A percentile compares a stretch with the other conserved stretches of the same genome.
Conservation (phyloP, 2,113 vertebrate species). For the Brachyistius frenatus region DNA sequence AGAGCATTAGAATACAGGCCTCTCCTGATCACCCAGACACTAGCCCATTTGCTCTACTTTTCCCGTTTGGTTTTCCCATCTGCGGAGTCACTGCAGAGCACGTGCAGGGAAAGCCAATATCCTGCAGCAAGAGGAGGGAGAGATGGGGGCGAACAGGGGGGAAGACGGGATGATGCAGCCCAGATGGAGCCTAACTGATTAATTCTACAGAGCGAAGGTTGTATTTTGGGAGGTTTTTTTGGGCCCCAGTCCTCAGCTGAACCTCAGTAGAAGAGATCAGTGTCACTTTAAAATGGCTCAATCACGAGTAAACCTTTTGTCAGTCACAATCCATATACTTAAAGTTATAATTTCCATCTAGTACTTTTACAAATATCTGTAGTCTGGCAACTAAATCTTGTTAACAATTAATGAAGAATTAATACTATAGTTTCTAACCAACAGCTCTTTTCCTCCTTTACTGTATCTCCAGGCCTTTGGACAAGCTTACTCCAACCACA, state of each 20-base stretch:
- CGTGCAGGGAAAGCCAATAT: conserved; percentile 51
- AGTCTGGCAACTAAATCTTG: not conserved
- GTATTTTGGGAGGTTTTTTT: conserved; percentile 50
- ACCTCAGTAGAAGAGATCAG: conserved; percentile 30
- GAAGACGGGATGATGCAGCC: conserved; percentile 52
- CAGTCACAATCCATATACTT: not conserved
- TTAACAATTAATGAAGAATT: not conserved
- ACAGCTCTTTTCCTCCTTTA: not conserved
- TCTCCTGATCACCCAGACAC: conserved; percentile 52
- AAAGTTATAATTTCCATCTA: not conserved
- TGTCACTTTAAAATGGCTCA: conserved; percentile 34
- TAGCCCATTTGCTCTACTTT: conserved; percentile 72
- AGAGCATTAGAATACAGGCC: conserved; percentile 65
- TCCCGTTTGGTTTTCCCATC: conserved; percentile 64
- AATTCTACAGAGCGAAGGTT: conserved; percentile 41
- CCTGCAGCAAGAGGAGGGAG: conserved; percentile 45
- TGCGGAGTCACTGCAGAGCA: conserved; percentile 67
- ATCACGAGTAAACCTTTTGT: conserved; percentile 13
- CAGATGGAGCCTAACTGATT: conserved; percentile 74
- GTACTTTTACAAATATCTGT: too few species aligned
- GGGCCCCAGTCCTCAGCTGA: conserved; percentile 35
- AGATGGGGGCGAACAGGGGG: conserved; percentile 16
- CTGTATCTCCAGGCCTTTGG: conserved; percentile 90
- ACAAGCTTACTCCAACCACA: conserved; percentile 97
- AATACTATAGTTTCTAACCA: conserved; percentile 19